Evolutionary conservation across 2,888 invertebrate genomes (phyloP), one percentile per base, ranked within the genome.

Genomic region (Epirrhoe tristata): DNA sequence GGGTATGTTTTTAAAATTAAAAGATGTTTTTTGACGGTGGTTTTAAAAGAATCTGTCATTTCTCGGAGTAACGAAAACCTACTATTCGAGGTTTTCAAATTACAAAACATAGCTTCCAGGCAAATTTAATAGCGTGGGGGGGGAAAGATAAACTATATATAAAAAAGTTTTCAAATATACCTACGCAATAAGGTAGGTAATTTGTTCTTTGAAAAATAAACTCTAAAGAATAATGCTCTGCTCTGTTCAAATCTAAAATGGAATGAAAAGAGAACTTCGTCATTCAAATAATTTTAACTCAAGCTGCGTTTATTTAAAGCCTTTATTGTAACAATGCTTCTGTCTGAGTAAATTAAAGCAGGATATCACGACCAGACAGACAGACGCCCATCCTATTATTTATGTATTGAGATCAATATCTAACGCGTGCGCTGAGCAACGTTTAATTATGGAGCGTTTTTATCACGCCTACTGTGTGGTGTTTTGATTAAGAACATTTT

Each of bases 401-500:
- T 58, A 63, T 73, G 71, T 74, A 74, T 76, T 73, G 74, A 77
- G 82, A 84, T 84, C 61, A 55, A 54, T 75, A 77, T 74, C 74
- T 50, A 58, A 34, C 70, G 67, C 74, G 70, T 70, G 74, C 61
- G 61, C 67, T 71, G 74, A 74, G 74, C 74, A 50, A 68, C 77
- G 72, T 83, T 83, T 82, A 83, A 84, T 85, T 83, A 82, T 63
- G 58, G 69, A 50, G 51, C 63, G 58, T 71, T 80, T 74, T 77
- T 78, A 81, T 80, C 76, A 77, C 77, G 75, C 76, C 80, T 72
- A 69, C 76, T 57, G 57, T 67, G 67, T 50, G 50, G 43, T 58
- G 52, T 59, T 51, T 48, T 48, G 32, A 8, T 43, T 43, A 43
- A 36, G 36, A 17, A 10, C 17, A 16, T 56, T 56, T n/a, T 56